Evolutionary conservation across 2,797 vertebrate species (phyloP).

Genomic region (Bufotes viridis): DNA sequence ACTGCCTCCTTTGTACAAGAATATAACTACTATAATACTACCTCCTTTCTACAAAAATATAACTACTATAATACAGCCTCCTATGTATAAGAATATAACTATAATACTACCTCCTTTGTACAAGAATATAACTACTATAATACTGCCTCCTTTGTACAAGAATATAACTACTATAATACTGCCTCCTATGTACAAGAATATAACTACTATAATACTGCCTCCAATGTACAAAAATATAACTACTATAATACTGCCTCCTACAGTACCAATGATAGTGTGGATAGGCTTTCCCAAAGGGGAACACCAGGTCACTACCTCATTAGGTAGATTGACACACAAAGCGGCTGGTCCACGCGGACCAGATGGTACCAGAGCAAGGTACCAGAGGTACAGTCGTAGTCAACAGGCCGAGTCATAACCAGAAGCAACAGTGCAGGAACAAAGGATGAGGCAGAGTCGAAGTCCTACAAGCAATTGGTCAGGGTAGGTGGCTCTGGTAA

Average conservation of each 20-base stretch:
- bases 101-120: neutral
- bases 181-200: neutral
- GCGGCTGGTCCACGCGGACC: no score
- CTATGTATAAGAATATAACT: neutral
- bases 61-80: neutral
- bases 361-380: no score
- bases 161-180: conserved; percentile 11
- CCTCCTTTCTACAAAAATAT: neutral
- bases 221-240: neutral
- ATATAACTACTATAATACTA: neutral
- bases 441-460: no score
- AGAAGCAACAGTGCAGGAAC: no score
- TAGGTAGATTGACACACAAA: no score
- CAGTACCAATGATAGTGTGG: no score
- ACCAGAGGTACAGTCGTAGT: no score
- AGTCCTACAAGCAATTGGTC: no score
- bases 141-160: neutral
- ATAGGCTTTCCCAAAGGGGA: no score
- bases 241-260: neutral
- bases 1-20: neutral
- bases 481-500: no score
- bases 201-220: conserved; percentile 4
- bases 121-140: conserved; percentile 2
- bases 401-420: no score
- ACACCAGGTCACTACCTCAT: no score